Evolutionary conservation across 2,888 invertebrate genomes (phyloP).

Genomic region (Acronicta leporina): DNA sequence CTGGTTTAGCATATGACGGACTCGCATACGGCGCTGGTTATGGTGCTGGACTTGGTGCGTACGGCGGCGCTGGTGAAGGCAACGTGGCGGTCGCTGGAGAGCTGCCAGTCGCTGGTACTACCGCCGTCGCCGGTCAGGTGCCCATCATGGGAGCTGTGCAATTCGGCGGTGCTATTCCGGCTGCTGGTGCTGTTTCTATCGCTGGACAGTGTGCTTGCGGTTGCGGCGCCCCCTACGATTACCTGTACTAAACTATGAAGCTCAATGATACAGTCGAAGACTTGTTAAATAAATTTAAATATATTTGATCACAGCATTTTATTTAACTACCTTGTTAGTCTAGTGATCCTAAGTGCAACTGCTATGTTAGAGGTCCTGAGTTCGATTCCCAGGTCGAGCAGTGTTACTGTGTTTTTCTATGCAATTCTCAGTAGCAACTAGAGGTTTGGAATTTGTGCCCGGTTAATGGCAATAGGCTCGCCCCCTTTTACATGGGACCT

Average conservation of each 20-base stretch:
- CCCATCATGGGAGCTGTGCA: constrained; percentile 48
- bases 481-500: no score
- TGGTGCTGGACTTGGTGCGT: constrained; percentile 19
- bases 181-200: constrained; percentile 50
- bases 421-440: no score
- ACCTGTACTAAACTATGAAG: neutral
- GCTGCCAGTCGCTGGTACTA: constrained; percentile 47
- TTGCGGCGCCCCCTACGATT: neutral
- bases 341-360: no score
- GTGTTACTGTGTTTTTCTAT: no score
- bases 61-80: constrained; percentile 63
- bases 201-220: constrained; percentile 18
- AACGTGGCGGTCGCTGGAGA: constrained; percentile 52
- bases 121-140: constrained; percentile 45
- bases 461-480: no score
- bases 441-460: no score
- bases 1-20: neutral
- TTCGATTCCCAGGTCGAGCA: no score
- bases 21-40: constrained; percentile 1
- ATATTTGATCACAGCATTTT: neutral
- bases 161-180: constrained; percentile 46
- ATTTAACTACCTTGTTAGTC: no score
- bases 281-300: neutral
- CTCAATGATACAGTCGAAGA: no score
- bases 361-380: no score